Base-by-base conservation (phyloP, 2,113 vertebrate genomes). In the Gymnorhina tibicen region DNA sequence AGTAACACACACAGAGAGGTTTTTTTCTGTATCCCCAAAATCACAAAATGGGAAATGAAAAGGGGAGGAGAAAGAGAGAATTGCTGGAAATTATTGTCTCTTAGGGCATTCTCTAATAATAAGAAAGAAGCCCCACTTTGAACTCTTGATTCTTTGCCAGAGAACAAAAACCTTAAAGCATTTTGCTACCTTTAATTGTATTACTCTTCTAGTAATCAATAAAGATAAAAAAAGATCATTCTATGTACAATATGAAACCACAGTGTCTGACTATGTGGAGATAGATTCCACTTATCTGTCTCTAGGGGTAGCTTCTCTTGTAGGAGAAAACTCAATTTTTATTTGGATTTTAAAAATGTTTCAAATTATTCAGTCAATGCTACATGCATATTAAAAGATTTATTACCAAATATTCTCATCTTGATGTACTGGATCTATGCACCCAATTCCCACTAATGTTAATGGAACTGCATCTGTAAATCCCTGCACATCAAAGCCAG, bases 271-370 rank as follows among this genome's bases (percentile, higher is more conserved):
- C 11, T 89, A 52, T 84, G 74, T 92, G 73, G 76, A 95, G 69
- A 88, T 46, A 72, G 83, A 93, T 86, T 95, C 94, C 88, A 86
- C 76, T 83, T 87, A 97, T 96, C 86, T 91, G 89, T 93, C 90
- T 92, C 94, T 92, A 75, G 91, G 77, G 79, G 91, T 94, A 96
- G 41, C 86, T 85, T 96, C 87, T 89, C 74, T 82, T 96, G 50
- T 93, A 97, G 95, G 85, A 93, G 42, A 91, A 97, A 98, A 96
- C 85, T 97, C 91, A 93, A 96, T 97, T 97, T 97, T 95, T 97
- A 96, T 97, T 98, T 97, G 91, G 91, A 97, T 97, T 97, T 97
- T 97, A 79, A 96, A 97, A 96, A 96, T 95, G 90, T 92, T 95
- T 97, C 91, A 91, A 97, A 95, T 97, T 96, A 97, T 89, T 91